A percentile compares a stretch with the other conserved stretches of the same genome.
Evolutionary conservation across 2,888 invertebrate species (phyloP).

Genomic region (Geophilus truncorum): DNA sequence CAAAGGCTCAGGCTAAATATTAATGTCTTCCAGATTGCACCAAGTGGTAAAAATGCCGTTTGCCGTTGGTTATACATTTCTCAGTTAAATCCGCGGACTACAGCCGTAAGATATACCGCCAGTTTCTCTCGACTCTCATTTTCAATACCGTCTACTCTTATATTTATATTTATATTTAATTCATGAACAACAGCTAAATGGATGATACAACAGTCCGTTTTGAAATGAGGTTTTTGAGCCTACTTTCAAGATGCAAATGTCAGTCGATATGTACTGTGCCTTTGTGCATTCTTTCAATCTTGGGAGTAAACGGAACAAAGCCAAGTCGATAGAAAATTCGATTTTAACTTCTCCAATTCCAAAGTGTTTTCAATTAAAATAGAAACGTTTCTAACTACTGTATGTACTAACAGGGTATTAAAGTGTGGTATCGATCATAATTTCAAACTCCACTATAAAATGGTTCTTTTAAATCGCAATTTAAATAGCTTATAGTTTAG

Average conservation of each 20-base stretch:
- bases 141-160: not conserved
- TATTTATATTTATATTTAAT: not conserved
- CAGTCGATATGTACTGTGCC: not conserved
- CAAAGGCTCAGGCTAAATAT: conserved; percentile 1
- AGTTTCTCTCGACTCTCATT: not conserved
- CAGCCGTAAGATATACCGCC: not conserved
- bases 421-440: too few species aligned
- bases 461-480: too few species aligned
- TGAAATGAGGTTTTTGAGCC: not conserved
- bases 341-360: too few species aligned
- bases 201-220: not conserved
- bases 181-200: conserved; percentile 3
- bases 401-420: too few species aligned
- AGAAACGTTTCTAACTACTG: too few species aligned
- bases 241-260: conserved; percentile 8
- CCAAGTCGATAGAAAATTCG: too few species aligned
- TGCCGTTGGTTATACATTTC: not conserved
- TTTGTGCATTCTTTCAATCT: too few species aligned
- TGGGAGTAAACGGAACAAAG: too few species aligned
- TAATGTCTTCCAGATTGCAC: not conserved
- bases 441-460: too few species aligned
- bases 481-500: too few species aligned
- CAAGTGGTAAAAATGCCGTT: not conserved
- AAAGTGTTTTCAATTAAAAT: too few species aligned
- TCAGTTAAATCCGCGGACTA: not conserved